Conservation (phyloP, 1,140 invertebrate genomes). For the Geopemphigus sp. region DNA sequence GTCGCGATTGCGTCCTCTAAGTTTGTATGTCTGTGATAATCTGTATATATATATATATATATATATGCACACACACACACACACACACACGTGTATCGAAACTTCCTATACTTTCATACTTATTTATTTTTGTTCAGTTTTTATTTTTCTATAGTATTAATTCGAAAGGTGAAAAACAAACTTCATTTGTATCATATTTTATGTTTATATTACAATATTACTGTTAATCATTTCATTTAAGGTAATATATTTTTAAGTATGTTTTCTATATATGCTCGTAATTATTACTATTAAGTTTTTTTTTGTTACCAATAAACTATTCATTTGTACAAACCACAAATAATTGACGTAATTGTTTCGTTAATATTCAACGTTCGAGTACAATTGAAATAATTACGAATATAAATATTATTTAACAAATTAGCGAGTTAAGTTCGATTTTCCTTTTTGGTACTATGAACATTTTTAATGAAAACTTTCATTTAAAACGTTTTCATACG, state of each 20-base stretch:
- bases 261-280: slow-evolving; percentile 16
- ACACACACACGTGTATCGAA: too few relatives aligned
- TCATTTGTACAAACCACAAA: slow-evolving; percentile 12
- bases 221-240: slow-evolving; percentile 5
- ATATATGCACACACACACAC: too few relatives aligned
- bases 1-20: background rate
- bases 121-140: slow-evolving; percentile 35
- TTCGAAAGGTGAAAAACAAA: background rate
- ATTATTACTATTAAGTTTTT: slow-evolving; percentile 9
- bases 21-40: slow-evolving; percentile 41
- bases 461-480: too few relatives aligned
- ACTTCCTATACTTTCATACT: slow-evolving; percentile 49
- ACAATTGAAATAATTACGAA: background rate
- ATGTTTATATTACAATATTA: background rate
- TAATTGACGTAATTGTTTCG: background rate
- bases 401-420: background rate
- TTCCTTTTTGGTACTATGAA: background rate
- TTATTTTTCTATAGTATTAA: slow-evolving; percentile 21
- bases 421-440: background rate
- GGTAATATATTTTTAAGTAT: slow-evolving; percentile 29
- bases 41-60: too few relatives aligned
- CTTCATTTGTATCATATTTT: slow-evolving; percentile 16
- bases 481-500: background rate
- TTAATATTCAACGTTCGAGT: slow-evolving; percentile 13
- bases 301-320: slow-evolving; percentile 41